Base-by-base conservation (phyloP, 1,140 invertebrate species). In the Yoshiicerus persimilis region DNA sequence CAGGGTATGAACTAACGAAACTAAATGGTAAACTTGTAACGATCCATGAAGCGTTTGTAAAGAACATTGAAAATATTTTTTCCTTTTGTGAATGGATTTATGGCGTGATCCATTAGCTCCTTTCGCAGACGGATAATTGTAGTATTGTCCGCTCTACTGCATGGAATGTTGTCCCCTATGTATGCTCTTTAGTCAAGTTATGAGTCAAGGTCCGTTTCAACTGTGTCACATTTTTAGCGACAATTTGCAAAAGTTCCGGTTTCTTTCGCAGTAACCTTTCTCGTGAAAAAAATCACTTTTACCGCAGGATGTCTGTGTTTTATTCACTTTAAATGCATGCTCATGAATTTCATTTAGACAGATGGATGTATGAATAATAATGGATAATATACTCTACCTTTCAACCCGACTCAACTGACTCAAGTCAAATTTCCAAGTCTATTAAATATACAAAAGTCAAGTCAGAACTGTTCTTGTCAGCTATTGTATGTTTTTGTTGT, bases 101-200 rank as follows among this genome's bases (percentile, higher is more conserved):
- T 80, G 16, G 75, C 75, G 75, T 80, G 75, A 80, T 80, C 75
- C 75, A 80, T 80, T 80, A 80, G 34, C 32, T 80, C 20, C 75
- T 32, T 80, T 80, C 75, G 38, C 16, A 80, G 75, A 80, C 32
- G 75, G 75, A 23, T 80, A 80, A 80, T 80, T 80, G 75, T 80
- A n/a, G 27, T 32, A 32, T 80, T 80, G 66, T 70, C 47, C 27
- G 64, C 27, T 11, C 34, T 80, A n/a, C 34, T 80, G 34, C 75
- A 80, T 23, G 75, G 75, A 80, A 80, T 80, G 34, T 25, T 80
- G 13, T 66, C 11, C 41, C 13, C 39, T 41, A 8, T 64, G 10
- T 64, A 23, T 16, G 62, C 32, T 75, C 16, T 32, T 1, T 75
- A 25, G 25, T 30, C 16, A 36, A 80, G 30, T 80, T 80, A 70